Percentiles rank a stretch among this genome's conserved stretches.
phyloP scores from a whole-genome alignment of 2,888 invertebrate genomes.

The Torymus aiolomorphi region DNA sequence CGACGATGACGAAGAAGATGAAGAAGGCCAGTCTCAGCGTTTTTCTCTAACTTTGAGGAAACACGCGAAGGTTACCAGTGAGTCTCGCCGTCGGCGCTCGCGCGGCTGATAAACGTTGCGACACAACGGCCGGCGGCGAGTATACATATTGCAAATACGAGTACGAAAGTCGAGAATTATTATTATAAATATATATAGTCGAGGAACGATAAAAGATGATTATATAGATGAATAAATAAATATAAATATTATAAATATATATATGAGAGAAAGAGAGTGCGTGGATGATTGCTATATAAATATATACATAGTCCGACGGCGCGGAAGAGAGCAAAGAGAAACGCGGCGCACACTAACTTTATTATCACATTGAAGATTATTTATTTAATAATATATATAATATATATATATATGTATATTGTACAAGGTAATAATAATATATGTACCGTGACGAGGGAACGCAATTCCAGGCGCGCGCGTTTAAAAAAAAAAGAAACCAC shows the following conservation, averaged over 20 bases:
- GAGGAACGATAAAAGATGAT: constrained; percentile 48
- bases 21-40: too few species aligned
- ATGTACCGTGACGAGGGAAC: constrained; percentile 58
- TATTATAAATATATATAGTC: constrained; percentile 42
- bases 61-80: constrained; percentile 70
- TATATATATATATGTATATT: constrained; percentile 55
- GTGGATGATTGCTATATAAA: constrained; percentile 61
- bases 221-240: constrained; percentile 64
- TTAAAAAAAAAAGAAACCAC: neutral
- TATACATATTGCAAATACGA: constrained; percentile 67
- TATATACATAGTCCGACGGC: constrained; percentile 65
- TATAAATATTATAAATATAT: constrained; percentile 62
- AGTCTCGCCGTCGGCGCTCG: constrained; percentile 57
- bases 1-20: constrained; percentile 48
- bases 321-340: constrained; percentile 36
- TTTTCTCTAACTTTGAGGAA: constrained; percentile 35
- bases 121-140: constrained; percentile 58
- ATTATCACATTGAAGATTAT: constrained; percentile 75
- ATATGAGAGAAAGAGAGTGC: constrained; percentile 43
- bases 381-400: constrained; percentile 71
- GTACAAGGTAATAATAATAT: constrained; percentile 60
- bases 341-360: constrained; percentile 69
- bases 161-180: constrained; percentile 39
- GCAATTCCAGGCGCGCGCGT: neutral
- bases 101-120: too few species aligned